Conservation (phyloP, 2,113 vertebrate species). For the Sakesphorus luctuosus region DNA sequence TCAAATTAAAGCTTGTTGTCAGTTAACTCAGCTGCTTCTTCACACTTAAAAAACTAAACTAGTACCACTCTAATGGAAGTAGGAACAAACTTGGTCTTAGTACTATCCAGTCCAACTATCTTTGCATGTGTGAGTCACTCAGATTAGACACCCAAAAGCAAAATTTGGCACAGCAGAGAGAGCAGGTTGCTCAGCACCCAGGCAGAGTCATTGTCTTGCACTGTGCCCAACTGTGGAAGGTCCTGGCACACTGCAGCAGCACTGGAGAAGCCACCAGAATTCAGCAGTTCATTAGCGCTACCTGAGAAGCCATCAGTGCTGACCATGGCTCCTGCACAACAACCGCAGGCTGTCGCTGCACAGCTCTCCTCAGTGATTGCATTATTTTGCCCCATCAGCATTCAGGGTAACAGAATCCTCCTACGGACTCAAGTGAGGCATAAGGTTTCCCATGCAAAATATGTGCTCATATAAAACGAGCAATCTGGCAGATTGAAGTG, state of each 20-base stretch:
- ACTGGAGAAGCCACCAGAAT: neutral
- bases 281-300: neutral
- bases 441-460: neutral
- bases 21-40: neutral
- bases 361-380: neutral
- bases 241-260: neutral
- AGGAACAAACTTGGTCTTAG: neutral
- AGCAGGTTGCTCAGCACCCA: neutral
- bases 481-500: neutral
- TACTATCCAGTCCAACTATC: neutral
- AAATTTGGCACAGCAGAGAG: neutral
- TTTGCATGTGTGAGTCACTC: neutral
- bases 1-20: neutral
- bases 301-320: rapidly evolving
- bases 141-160: neutral
- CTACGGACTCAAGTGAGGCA: neutral
- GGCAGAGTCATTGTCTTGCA: neutral
- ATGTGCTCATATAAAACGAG: neutral
- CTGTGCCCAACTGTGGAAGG: neutral
- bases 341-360: neutral
- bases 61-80: neutral
- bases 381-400: neutral
- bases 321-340: neutral
- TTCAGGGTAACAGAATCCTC: neutral
- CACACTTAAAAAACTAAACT: neutral